Evolutionary conservation across 2,888 invertebrate genomes (phyloP).

Genomic region (Lasioglossum morio): DNA sequence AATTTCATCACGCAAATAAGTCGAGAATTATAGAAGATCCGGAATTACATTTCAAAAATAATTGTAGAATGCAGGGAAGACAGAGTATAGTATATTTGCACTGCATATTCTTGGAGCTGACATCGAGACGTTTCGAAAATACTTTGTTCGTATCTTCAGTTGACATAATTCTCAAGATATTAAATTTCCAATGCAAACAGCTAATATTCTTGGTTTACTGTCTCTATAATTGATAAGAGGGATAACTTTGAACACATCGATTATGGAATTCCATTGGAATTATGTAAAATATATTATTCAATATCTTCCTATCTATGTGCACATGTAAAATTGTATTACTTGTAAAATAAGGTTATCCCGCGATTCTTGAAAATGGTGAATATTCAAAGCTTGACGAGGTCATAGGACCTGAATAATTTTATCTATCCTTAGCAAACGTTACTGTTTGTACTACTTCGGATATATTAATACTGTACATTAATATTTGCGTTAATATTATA

Average conservation of each 20-base stretch:
- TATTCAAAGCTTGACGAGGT: not conserved
- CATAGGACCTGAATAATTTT: not conserved
- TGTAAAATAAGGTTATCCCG: not conserved
- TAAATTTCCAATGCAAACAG: not conserved
- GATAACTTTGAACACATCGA: too few species aligned
- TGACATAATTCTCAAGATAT: not conserved
- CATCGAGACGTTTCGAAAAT: not conserved
- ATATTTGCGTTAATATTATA: not conserved
- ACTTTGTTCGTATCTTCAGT: not conserved
- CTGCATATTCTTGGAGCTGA: not conserved
- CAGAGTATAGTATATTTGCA: too few species aligned
- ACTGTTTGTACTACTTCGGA: not conserved
- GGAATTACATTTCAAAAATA: not conserved
- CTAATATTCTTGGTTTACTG: not conserved
- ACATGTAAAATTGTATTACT: not conserved
- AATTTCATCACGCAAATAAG: too few species aligned
- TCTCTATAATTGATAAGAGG: not conserved
- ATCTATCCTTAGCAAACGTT: not conserved
- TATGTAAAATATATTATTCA: not conserved
- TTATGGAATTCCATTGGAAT: too few species aligned
- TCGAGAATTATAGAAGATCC: not conserved
- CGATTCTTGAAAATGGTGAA: not conserved
- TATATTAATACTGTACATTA: not conserved
- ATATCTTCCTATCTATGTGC: not conserved
- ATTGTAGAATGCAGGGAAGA: not conserved